phyloP scores from a whole-genome alignment of 2,797 vertebrate species.

The Urocyon cinereoargenteus region DNA sequence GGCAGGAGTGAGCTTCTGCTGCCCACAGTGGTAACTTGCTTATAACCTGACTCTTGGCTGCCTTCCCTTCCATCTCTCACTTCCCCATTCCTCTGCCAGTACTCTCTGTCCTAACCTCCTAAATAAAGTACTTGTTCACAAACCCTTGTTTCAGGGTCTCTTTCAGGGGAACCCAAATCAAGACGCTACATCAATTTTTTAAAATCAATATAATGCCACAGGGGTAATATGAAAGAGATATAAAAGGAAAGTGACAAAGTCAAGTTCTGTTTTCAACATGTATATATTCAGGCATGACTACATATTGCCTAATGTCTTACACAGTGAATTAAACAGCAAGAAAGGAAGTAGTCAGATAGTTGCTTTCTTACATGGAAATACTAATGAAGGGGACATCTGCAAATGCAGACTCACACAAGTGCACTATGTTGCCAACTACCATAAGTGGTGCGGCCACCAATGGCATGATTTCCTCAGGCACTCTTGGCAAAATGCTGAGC shows the following conservation, averaged over 20 bases:
- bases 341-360: neutral
- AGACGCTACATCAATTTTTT: neutral
- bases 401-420: neutral
- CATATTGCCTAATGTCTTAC: neutral
- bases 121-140: neutral
- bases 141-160: neutral
- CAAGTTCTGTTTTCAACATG: constrained; percentile 2
- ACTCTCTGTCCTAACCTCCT: neutral
- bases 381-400: neutral
- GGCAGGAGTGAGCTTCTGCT: neutral
- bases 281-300: neutral
- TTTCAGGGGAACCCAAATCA: neutral
- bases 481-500: neutral
- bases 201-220: neutral
- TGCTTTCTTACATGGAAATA: neutral
- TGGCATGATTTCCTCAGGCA: neutral
- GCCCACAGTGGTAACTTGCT: neutral
- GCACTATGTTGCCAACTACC: too few species aligned
- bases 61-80: neutral
- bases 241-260: neutral
- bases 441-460: neutral
- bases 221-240: neutral
- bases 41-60: neutral
- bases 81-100: neutral
- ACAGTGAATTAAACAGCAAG: neutral